A percentile compares a stretch with the other conserved stretches of the same genome.
Conservation (phyloP, 2,797 vertebrate species). For the Acrossocheilus fasciatus region DNA sequence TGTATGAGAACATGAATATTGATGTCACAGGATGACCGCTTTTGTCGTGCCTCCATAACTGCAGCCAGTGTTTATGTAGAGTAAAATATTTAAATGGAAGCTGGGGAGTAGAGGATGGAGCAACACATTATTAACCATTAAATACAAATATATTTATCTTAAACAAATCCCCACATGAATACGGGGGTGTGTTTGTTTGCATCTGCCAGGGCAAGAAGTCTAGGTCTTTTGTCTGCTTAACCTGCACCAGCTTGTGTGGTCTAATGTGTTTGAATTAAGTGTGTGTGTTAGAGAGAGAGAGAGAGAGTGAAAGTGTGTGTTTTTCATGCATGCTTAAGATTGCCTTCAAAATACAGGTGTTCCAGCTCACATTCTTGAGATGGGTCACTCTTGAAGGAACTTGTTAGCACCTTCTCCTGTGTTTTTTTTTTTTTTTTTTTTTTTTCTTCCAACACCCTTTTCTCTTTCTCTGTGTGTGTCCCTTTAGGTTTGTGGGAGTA, state of each 20-base stretch:
- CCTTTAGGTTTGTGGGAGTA: constrained; percentile 92
- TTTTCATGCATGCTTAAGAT: constrained; percentile 21
- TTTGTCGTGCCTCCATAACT: constrained; percentile 19
- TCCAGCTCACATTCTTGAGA: constrained; percentile 36
- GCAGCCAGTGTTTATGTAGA: constrained; percentile 21
- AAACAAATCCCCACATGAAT: constrained; percentile 24
- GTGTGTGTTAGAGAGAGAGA: neutral
- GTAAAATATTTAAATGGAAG: constrained; percentile 21
- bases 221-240: constrained; percentile 26
- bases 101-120: neutral
- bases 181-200: constrained; percentile 3
- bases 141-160: neutral
- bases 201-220: neutral
- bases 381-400: constrained; percentile 40
- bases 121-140: neutral
- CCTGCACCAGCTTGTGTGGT: constrained; percentile 48
- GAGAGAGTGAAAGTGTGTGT: neutral
- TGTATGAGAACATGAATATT: constrained; percentile 31
- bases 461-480: constrained; percentile 24
- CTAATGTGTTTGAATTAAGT: constrained; percentile 6
- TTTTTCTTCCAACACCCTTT: neutral
- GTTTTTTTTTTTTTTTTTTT: neutral
- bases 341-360: constrained; percentile 38
- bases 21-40: neutral
- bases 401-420: constrained; percentile 36